Conservation (phyloP, 2,888 invertebrate genomes). For the Sinelater perroti region DNA sequence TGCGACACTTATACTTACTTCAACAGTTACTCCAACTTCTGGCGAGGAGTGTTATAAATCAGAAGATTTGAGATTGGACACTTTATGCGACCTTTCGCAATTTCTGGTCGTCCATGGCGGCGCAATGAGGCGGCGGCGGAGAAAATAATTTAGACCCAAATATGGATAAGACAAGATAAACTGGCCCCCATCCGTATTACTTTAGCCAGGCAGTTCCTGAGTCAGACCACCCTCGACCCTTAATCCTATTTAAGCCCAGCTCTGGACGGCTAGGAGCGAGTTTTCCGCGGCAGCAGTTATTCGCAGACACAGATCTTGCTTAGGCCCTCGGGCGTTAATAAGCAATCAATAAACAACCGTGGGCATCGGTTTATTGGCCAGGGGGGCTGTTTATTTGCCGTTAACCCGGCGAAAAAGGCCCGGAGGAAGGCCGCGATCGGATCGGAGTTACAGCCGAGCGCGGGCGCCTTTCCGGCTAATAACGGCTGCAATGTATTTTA, state of each 20-base stretch:
- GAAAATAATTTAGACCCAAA: slow-evolving; percentile 6
- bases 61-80: no score
- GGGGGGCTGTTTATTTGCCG: slow-evolving; percentile 22
- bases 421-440: slow-evolving; percentile 9
- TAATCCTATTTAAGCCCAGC: slow-evolving; percentile 16
- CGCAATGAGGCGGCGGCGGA: no score
- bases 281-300: slow-evolving; percentile 1
- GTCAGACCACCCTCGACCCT: slow-evolving; percentile 15
- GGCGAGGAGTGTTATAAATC: no score
- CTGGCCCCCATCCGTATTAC: slow-evolving; percentile 15
- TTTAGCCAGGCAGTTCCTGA: slow-evolving; percentile 12
- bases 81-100: no score
- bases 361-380: slow-evolving; percentile 6
- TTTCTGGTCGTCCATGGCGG: no score
- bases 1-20: no score
- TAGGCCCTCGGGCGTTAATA: slow-evolving; percentile 9
- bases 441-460: slow-evolving; percentile 23
- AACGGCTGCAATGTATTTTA: slow-evolving; percentile 37
- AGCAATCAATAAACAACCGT: slow-evolving; percentile 21
- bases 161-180: slow-evolving; percentile 11
- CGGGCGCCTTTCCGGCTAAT: slow-evolving; percentile 32
- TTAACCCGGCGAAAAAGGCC: slow-evolving; percentile 30
- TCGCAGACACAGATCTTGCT: slow-evolving; percentile 1
- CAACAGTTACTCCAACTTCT: no score
- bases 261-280: slow-evolving; percentile 13